Evolutionary conservation across 2,797 vertebrate species (phyloP), one percentile per base, ranked within the genome.

Genomic region (Masticophis lateralis): DNA sequence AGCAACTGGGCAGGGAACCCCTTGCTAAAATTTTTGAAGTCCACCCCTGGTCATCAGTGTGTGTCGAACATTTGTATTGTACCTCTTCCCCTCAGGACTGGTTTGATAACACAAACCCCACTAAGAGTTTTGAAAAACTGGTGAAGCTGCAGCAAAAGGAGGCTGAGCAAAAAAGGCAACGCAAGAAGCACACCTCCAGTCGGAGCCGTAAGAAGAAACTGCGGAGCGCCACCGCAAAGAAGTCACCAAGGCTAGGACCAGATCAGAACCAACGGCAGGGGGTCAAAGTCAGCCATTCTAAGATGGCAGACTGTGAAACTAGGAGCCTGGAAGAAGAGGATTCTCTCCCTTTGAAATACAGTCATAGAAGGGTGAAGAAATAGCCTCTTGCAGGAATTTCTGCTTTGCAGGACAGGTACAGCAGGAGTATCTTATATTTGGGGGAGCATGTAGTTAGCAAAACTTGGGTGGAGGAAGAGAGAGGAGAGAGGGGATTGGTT

Each of bases 61-160:
- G 59, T 5, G 59, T 12, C 28, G 22, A 83, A 9, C 22, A 12
- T 66, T 18, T 56, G 11, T 87, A 25, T 22, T 53, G 47, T 96
- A 87, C 93, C 0, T 96, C 96, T 94, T 97, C 90, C 90, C 87
- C 14, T 56, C 96, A 99, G 99, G 99, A 99, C 16, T 99, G 99
- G 99, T 99, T 99, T 91, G 98, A 99, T 91, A 98, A 98, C 94
- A 98, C 98, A 57, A 98, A 98, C 11, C 98, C 98, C 86, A 98
- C 98, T 86, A 98, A 98, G 96, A 98, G 98, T 95, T 98, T 99
- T 93, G 98, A 98, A 96, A 98, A 98, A 97, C 97, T 98, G 51
- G 98, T 98, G 93, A 99, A 98, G 96, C 98, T 96, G 92, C 98
- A 98, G 96, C 96, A 98, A 93, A 98, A 97, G 94, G 98, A 98